Evolutionary conservation across 2,797 vertebrate genomes (phyloP), one percentile per base, ranked within the genome.

Genomic region (Myotis findleyi): DNA sequence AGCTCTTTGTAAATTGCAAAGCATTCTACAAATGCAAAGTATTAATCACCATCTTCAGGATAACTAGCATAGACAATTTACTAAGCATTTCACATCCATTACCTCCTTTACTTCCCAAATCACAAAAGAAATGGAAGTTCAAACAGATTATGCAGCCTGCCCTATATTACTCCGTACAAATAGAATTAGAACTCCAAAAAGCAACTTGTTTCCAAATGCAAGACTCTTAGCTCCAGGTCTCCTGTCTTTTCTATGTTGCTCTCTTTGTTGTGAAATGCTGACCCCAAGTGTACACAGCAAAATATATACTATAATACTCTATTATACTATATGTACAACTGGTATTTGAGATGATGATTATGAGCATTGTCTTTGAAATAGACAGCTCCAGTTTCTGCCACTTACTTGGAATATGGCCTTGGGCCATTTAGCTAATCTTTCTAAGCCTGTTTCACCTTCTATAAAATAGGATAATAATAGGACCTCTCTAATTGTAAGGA

Each of bases 401-500:
- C 72, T 76, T 77, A 69, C n/a, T 77, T 94, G 84, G 57, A 7
- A 11, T 84, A 75, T 36, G 55, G 49, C 71, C 25, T 33, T 92
- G 21, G 30, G 66, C 21, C 76, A n/a, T 86, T 92, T 83, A 92
- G 13, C 49, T 27, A 92, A 68, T 2, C 33, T 84, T 73, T 86
- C 66, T 93, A 96, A 84, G 44, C 49, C 84, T 90, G 38, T 89
- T 87, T 93, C 36, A 91, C 81, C 30, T 84, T 94, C 55, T 69
- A 17, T 64, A 72, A 95, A 95, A 85, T 7, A 73, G 49, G 44
- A 71, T 86, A 92, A 95, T 92, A 92, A 96, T 47, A 71, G 41
- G 69, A 18, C 18, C 20, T 94, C 33, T 87, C n/a, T 88, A 83
- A 84, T 47, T 73, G 17, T 87, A 59, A 89, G 21, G 57, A 93